Evolutionary conservation across 1,140 invertebrate species (phyloP).

Genomic region (Pseudomyrmex dendroicus): DNA sequence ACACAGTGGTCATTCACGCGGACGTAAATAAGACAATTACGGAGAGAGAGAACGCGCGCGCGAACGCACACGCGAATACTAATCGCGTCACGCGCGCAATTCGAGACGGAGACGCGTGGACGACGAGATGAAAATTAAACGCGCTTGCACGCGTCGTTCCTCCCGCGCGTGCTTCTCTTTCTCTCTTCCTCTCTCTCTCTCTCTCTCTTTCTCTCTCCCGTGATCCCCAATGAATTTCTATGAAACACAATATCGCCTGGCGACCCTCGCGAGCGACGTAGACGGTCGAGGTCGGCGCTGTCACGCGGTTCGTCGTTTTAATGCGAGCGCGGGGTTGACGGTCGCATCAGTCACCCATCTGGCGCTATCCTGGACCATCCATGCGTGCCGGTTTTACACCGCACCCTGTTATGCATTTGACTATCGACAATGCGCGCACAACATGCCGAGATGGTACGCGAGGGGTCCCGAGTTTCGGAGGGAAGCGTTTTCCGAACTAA

Average conservation of each 20-base stretch:
- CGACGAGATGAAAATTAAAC: slow-evolving; percentile 32
- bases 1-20: not conserved
- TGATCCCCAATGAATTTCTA: slow-evolving; percentile 70
- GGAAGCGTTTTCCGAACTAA: slow-evolving; percentile 50
- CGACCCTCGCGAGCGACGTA: slow-evolving; percentile 43
- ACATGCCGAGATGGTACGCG: slow-evolving; percentile 80
- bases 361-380: slow-evolving; percentile 83
- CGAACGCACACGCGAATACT: not conserved
- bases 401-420: slow-evolving; percentile 81
- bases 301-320: slow-evolving; percentile 69
- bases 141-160: slow-evolving; percentile 1
- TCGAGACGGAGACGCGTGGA: not conserved
- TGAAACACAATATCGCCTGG: slow-evolving; percentile 69
- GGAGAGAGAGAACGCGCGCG: slow-evolving; percentile 16
- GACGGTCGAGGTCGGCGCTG: slow-evolving; percentile 57
- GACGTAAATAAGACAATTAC: slow-evolving; percentile 33
- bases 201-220: not conserved
- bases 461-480: slow-evolving; percentile 77
- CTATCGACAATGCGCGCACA: slow-evolving; percentile 83
- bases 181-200: not conserved
- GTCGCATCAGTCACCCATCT: slow-evolving; percentile 85
- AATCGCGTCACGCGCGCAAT: not conserved
- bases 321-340: slow-evolving; percentile 75
- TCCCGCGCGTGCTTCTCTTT: not conserved
- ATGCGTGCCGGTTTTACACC: slow-evolving; percentile 82